Percentiles rank a stretch among this genome's conserved stretches.
These are phyloP conservation scores for Nematopogon swammerdamellus DNA, from an alignment of 2,888 invertebrate genomes.

Conservation along the genomic window DNA sequence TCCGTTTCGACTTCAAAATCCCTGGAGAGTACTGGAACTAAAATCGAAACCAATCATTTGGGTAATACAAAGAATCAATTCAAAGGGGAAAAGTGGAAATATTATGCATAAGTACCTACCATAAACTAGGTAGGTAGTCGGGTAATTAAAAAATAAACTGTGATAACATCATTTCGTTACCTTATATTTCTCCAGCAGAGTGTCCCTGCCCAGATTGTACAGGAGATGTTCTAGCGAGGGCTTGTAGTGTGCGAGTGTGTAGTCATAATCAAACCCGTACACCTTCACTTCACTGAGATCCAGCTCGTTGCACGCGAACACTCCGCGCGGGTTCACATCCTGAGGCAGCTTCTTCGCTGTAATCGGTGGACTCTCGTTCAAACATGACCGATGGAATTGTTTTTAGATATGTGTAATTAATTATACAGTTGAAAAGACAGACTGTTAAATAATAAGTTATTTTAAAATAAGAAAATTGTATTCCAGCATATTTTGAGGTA, in stretches of 20 bases:
- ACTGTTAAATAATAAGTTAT: conserved; percentile 7
- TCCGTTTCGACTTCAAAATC: too few species aligned
- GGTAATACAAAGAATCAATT: too few species aligned
- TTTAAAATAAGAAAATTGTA: background rate
- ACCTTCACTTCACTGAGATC: conserved; percentile 88
- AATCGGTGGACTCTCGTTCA: conserved; percentile 23
- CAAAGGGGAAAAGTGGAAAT: too few species aligned
- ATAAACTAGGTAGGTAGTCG: too few species aligned
- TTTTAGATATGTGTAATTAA: too few species aligned
- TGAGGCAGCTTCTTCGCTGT: conserved; percentile 83
- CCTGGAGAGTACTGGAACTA: too few species aligned
- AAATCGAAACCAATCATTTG: too few species aligned
- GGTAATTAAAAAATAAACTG: too few species aligned
- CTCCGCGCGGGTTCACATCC: conserved; percentile 82
- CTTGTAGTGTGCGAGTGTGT: conserved; percentile 94
- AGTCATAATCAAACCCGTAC: conserved; percentile 98
- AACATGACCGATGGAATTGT: conserved; percentile 9
- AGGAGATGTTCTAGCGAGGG: conserved; percentile 84
- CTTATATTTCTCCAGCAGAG: conserved; percentile 83
- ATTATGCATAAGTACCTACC: too few species aligned
- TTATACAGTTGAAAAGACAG: too few species aligned
- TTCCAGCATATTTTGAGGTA: too few species aligned
- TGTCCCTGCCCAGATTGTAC: conserved; percentile 86
- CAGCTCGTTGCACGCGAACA: conserved; percentile 96
- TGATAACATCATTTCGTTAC: conserved; percentile 33